A percentile compares a stretch with the other conserved stretches of the same genome.
Conservation (phyloP, 2,888 invertebrate species). For the Byasa hedistus region DNA sequence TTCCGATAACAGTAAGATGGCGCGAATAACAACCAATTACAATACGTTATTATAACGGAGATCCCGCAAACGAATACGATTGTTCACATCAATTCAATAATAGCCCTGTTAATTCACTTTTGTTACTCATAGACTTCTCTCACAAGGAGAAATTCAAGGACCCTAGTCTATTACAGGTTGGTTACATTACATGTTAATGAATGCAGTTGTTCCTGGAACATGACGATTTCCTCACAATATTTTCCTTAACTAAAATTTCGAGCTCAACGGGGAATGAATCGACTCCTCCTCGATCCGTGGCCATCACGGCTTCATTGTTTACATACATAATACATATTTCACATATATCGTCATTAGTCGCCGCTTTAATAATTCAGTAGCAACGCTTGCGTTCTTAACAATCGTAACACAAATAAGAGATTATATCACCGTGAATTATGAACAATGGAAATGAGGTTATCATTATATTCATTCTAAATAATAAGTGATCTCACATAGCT, state of each 20-base stretch:
- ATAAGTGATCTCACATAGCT: constrained; percentile 2
- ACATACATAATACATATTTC: neutral
- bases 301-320: too few species aligned
- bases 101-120: too few species aligned
- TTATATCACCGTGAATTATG: neutral
- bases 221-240: too few species aligned
- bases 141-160: too few species aligned
- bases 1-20: constrained; percentile 16
- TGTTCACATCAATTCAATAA: neutral
- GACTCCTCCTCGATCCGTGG: too few species aligned
- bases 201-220: too few species aligned
- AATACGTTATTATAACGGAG: constrained; percentile 10
- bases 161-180: too few species aligned
- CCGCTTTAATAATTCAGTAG: neutral
- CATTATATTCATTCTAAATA: neutral
- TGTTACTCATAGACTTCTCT: too few species aligned
- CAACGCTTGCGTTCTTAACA: neutral
- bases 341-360: neutral
- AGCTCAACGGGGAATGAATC: too few species aligned
- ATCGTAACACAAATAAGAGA: neutral
- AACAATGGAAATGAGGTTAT: constrained; percentile 2
- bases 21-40: constrained; percentile 9
- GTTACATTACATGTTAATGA: too few species aligned
- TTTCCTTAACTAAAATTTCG: too few species aligned
- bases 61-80: neutral